Percentiles rank a stretch among this genome's conserved stretches.
These are phyloP conservation scores for Mercenaria mercenaria DNA, from an alignment of 1,140 invertebrate species.

Conservation along the genomic window DNA sequence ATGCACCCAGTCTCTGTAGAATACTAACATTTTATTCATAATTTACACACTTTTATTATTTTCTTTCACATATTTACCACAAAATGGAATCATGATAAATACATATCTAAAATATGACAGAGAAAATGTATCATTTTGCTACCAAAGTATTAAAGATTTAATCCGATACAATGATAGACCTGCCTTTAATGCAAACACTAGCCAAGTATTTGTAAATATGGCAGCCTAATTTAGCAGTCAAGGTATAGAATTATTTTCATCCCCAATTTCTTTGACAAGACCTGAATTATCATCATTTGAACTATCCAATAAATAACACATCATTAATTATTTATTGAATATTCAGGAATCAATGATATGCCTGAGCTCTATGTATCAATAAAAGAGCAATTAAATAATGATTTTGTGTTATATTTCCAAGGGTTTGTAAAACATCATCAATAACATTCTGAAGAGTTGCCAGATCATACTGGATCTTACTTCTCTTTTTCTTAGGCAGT, in stretches of 20 bases:
- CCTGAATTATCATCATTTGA: no score
- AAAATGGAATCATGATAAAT: background rate
- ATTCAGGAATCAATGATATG: background rate
- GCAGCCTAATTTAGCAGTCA: no score
- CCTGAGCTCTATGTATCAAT: background rate
- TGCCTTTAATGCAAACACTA: background rate
- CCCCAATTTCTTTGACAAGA: no score
- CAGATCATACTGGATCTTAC: no score
- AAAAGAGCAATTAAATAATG: background rate
- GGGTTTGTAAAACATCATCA: background rate
- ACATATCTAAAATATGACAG: background rate
- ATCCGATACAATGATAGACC: background rate
- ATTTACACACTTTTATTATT: background rate
- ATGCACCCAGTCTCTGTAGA: no score
- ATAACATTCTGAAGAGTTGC: background rate
- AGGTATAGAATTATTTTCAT: no score
- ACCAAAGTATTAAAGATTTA: no score
- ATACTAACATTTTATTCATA: background rate
- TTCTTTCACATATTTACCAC: background rate
- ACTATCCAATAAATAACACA: no score
- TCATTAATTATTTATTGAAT: background rate
- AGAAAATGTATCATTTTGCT: background rate
- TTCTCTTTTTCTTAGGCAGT: no score
- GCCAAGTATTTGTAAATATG: no score
- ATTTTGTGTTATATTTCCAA: background rate